Conservation (phyloP, 92 coral and sea anemone species). For the Hydrozoanthus gracilis region DNA sequence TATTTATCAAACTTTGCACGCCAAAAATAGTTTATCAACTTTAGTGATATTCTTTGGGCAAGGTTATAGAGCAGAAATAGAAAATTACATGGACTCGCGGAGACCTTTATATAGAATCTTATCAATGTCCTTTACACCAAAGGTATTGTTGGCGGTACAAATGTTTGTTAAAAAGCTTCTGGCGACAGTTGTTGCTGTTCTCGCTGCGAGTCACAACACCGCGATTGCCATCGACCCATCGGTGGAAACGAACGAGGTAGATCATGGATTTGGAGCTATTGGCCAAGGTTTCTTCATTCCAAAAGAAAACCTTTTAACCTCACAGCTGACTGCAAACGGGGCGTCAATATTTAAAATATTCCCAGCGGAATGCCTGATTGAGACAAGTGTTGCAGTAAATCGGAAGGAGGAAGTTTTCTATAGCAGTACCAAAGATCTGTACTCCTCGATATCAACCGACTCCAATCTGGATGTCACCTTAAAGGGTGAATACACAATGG, state of each 20-base stretch:
- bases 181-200: not conserved
- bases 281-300: slow-evolving; percentile 8
- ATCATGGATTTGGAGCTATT: not conserved
- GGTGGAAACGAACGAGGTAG: too few relatives aligned
- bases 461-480: slow-evolving; percentile 45
- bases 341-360: slow-evolving; percentile 8
- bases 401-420: slow-evolving; percentile 52
- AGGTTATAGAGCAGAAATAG: too few relatives aligned
- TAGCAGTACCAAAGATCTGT: slow-evolving; percentile 55
- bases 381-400: not conserved
- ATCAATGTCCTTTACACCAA: too few relatives aligned
- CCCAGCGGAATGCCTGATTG: slow-evolving; percentile 17
- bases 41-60: too few relatives aligned
- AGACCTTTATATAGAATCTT: too few relatives aligned
- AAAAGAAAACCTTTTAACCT: slow-evolving; percentile 47
- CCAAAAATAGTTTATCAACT: too few relatives aligned
- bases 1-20: too few relatives aligned
- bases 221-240: too few relatives aligned
- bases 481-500: slow-evolving; percentile 50
- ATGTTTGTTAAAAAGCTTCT: too few relatives aligned
- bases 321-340: slow-evolving; percentile 39
- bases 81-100: too few relatives aligned
- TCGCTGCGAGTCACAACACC: too few relatives aligned
- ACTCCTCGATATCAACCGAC: slow-evolving; percentile 52
- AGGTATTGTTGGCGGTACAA: too few relatives aligned